Conservation (phyloP, 1,140 invertebrate species). For the Drosophila navojoa region DNA sequence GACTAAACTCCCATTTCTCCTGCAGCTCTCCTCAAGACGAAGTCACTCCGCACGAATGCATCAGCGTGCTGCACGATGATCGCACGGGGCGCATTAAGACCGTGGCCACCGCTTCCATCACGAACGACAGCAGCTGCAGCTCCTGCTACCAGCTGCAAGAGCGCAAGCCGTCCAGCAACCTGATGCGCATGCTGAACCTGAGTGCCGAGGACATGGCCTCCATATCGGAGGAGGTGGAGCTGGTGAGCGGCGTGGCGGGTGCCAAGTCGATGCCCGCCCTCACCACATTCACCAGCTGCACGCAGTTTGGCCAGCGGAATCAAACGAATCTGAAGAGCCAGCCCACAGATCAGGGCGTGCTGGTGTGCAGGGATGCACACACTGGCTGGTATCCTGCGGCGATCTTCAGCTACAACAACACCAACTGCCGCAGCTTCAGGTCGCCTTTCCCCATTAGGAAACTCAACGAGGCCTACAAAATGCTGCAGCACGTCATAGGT, state of each 20-base stretch:
- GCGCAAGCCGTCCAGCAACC: constrained; percentile 52
- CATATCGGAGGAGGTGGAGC: constrained; percentile 73
- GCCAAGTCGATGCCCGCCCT: constrained; percentile 47
- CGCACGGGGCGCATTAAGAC: constrained; percentile 68
- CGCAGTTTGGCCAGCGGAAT: constrained; percentile 69
- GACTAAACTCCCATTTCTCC: not conserved
- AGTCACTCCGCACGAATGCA: constrained; percentile 53
- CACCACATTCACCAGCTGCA: constrained; percentile 70
- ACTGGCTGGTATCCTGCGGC: constrained; percentile 76
- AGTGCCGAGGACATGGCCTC: constrained; percentile 74
- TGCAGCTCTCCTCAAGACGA: constrained; percentile 24
- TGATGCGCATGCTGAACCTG: constrained; percentile 62
- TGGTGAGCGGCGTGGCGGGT: constrained; percentile 39
- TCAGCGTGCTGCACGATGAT: constrained; percentile 76
- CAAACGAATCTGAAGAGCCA: constrained; percentile 17
- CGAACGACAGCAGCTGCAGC: constrained; percentile 41
- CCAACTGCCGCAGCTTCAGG: constrained; percentile 74
- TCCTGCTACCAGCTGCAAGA: constrained; percentile 71
- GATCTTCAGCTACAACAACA: constrained; percentile 73
- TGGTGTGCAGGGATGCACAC: constrained; percentile 66
- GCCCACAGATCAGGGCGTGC: constrained; percentile 75
- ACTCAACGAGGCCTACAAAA: constrained; percentile 60
- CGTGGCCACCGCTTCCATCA: constrained; percentile 40
- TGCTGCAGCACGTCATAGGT: constrained; percentile 70
- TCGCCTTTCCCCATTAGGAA: constrained; percentile 60